phyloP scores from a whole-genome alignment of 37 sponge, comb jelly and placozoan genomes.

The Tethya wilhelma region DNA sequence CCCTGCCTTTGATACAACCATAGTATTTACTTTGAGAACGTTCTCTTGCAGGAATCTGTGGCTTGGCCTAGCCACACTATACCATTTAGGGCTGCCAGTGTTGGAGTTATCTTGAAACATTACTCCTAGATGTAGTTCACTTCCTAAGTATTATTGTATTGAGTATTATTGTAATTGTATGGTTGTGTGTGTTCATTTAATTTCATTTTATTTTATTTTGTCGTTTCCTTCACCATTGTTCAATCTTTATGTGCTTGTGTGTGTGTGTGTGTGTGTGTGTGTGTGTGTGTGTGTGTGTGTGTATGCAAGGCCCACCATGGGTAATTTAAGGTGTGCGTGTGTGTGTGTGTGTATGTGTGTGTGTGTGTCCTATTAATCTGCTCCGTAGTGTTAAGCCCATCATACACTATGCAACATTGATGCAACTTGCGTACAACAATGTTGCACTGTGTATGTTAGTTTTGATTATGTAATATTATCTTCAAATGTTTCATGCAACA shows the following conservation, averaged over 20 bases:
- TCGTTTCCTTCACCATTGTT: neutral
- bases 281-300: constrained; percentile 20
- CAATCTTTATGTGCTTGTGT: constrained; percentile 4
- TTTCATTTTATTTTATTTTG: neutral
- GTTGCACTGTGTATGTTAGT: too few relatives aligned
- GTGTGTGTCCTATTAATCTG: neutral
- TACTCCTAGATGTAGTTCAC: too few relatives aligned
- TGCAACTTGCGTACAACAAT: neutral
- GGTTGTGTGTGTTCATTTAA: neutral
- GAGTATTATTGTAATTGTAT: neutral
- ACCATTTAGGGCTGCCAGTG: too few relatives aligned
- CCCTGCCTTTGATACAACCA: too few relatives aligned
- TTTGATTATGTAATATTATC: too few relatives aligned
- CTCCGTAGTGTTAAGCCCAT: too few relatives aligned
- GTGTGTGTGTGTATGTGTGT: neutral
- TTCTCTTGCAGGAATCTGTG: too few relatives aligned
- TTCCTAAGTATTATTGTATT: neutral
- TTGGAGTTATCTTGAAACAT: too few relatives aligned
- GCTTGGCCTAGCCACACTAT: too few relatives aligned
- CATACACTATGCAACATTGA: neutral
- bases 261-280: neutral
- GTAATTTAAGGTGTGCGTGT: neutral
- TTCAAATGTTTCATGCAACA: too few relatives aligned
- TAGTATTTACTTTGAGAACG: too few relatives aligned
- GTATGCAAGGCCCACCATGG: neutral